A percentile compares a stretch with the other conserved stretches of the same genome.
These are phyloP conservation scores for Autographa pulchrina DNA, from an alignment of 2,888 invertebrate species.

Conservation along the genomic window DNA sequence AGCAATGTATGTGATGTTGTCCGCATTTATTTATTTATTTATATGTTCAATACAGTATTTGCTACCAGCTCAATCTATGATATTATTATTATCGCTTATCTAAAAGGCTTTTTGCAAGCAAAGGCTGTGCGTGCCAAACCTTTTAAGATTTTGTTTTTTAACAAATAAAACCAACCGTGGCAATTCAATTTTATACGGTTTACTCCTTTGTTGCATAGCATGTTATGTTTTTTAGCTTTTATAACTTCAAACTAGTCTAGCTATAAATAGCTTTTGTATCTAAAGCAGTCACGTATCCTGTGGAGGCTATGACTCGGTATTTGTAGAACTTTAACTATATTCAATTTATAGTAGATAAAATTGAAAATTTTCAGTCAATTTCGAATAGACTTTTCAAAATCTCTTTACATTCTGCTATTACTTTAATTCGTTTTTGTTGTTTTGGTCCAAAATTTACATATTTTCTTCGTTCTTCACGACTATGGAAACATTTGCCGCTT, in stretches of 20 bases:
- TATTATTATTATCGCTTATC: background rate
- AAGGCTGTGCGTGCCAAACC: background rate
- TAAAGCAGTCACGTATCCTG: conserved; percentile 19
- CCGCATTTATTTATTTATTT: too few relatives aligned
- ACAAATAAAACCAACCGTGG: conserved; percentile 25
- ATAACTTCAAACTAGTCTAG: conserved; percentile 24
- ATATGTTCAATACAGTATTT: background rate
- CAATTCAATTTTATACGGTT: conserved; percentile 12
- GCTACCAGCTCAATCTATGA: background rate
- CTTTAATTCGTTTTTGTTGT: too few relatives aligned
- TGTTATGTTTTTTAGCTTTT: conserved; percentile 25
- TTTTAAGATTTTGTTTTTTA: conserved; percentile 7
- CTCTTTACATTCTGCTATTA: too few relatives aligned
- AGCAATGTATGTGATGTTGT: too few relatives aligned
- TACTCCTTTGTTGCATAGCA: conserved; percentile 8
- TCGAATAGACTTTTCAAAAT: too few relatives aligned
- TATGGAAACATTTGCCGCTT: too few relatives aligned
- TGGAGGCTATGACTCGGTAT: background rate
- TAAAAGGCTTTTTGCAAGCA: background rate
- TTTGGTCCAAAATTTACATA: too few relatives aligned
- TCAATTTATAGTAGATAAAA: background rate
- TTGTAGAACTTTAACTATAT: background rate
- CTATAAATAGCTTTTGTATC: conserved; percentile 43
- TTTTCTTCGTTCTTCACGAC: too few relatives aligned
- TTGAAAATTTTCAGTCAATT: too few relatives aligned